phyloP scores from a whole-genome alignment of 2,888 invertebrate species.

The Nemoura dubitans region DNA sequence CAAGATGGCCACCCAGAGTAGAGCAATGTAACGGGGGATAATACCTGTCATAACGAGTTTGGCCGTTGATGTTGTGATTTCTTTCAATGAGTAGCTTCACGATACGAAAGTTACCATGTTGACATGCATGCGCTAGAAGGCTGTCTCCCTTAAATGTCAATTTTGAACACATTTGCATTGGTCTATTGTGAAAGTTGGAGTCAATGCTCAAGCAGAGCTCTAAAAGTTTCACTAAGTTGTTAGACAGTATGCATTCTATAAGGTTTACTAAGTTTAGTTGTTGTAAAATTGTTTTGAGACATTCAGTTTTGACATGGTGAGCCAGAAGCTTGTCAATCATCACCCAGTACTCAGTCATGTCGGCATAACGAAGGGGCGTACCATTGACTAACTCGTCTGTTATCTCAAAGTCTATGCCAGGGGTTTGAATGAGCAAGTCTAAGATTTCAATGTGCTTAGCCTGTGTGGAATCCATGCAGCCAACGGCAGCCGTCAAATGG shows the following conservation, averaged over 20 bases:
- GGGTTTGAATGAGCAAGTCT: slow-evolving; percentile 2
- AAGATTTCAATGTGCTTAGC: slow-evolving; percentile 22
- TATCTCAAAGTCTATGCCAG: not conserved
- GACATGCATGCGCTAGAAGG: not conserved
- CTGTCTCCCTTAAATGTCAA: not conserved
- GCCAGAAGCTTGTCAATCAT: slow-evolving; percentile 33
- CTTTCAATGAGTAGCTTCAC: not conserved
- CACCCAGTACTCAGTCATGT: slow-evolving; percentile 31
- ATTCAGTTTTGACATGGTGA: not conserved
- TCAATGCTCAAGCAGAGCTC: not conserved
- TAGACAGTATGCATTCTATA: not conserved
- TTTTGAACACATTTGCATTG: not conserved
- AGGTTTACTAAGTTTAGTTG: not conserved
- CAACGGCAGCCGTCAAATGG: slow-evolving; percentile 38
- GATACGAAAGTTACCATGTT: not conserved
- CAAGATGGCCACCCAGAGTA: not conserved
- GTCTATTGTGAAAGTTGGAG: not conserved
- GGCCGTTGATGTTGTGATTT: not conserved
- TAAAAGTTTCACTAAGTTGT: not conserved
- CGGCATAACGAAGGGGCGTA: slow-evolving; percentile 41
- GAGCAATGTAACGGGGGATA: slow-evolving; percentile 15
- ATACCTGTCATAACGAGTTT: not conserved
- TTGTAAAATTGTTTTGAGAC: no score
- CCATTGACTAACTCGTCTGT: slow-evolving; percentile 35
- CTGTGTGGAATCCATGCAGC: not conserved